phyloP scores from a whole-genome alignment of 2,113 vertebrate species.

The Agelaius phoeniceus region DNA sequence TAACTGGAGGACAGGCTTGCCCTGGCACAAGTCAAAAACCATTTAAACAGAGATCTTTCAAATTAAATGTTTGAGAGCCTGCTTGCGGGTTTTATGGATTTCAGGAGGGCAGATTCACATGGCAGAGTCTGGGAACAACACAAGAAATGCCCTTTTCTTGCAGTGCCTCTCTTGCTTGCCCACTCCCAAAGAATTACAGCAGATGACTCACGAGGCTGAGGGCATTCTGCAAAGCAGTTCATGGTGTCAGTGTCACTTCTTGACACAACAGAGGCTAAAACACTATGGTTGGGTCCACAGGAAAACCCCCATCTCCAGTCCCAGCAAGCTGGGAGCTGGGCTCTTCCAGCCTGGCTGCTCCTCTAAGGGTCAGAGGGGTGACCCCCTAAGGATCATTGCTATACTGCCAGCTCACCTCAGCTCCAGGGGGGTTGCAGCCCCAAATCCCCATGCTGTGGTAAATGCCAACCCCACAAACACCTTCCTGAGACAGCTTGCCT shows the following conservation, averaged over 20 bases:
- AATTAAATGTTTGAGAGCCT: slow-evolving; percentile 58
- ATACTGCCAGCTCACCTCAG: not conserved
- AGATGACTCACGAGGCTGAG: not conserved
- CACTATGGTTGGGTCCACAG: not conserved
- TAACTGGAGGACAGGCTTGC: slow-evolving; percentile 57
- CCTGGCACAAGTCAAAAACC: slow-evolving; percentile 11
- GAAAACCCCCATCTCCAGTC: not conserved
- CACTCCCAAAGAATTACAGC: not conserved
- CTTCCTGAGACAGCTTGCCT: not conserved
- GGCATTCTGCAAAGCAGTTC: not conserved
- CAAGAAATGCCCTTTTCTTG: not conserved
- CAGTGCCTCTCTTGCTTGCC: not conserved
- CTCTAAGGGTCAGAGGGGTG: not conserved
- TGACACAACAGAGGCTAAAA: not conserved
- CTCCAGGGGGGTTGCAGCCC: not conserved
- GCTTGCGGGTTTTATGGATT: slow-evolving; percentile 37
- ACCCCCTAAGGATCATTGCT: not conserved
- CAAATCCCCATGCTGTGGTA: not conserved
- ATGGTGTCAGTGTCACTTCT: not conserved
- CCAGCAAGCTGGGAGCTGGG: not conserved
- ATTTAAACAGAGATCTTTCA: slow-evolving; percentile 51
- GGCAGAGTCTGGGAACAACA: slow-evolving; percentile 15
- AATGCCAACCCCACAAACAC: not conserved
- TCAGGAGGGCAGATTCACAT: slow-evolving; percentile 52
- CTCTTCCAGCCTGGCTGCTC: not conserved